phyloP scores from a whole-genome alignment of 2,888 invertebrate species.

The Apoderus coryli region DNA sequence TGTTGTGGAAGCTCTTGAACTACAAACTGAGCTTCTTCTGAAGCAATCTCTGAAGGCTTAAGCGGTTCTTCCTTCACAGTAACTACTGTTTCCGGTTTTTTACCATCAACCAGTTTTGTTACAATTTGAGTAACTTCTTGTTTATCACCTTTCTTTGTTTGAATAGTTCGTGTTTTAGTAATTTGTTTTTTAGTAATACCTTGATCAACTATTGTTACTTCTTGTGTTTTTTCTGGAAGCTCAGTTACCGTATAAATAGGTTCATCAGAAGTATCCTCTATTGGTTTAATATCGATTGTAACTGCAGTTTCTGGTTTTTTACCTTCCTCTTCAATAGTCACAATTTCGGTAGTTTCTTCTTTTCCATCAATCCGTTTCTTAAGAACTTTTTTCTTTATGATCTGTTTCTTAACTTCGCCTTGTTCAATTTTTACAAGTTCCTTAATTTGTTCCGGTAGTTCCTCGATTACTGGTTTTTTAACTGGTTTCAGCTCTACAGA shows the following conservation, averaged over 20 bases:
- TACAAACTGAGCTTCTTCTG: constrained; percentile 10
- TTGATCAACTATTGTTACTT: constrained; percentile 27
- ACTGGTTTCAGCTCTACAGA: constrained; percentile 5
- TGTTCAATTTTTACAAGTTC: constrained; percentile 27
- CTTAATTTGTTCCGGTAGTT: constrained; percentile 20
- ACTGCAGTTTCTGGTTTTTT: constrained; percentile 23
- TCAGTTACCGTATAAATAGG: constrained; percentile 24
- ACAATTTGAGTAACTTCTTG: constrained; percentile 27
- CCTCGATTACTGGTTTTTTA: constrained; percentile 21
- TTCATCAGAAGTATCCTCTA: constrained; percentile 18
- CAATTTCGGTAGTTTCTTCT: constrained; percentile 24
- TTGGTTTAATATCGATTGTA: constrained; percentile 16
- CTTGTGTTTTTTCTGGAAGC: constrained; percentile 21
- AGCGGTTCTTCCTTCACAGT: constrained; percentile 23
- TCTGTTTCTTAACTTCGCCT: constrained; percentile 20
- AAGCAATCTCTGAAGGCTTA: constrained; percentile 14
- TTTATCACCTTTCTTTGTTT: constrained; percentile 28
- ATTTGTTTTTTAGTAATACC: constrained; percentile 22
- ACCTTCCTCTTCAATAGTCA: constrained; percentile 21
- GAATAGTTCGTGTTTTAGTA: constrained; percentile 22
- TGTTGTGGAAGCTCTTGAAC: constrained; percentile 20
- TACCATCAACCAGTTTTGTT: constrained; percentile 21
- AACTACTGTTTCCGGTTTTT: constrained; percentile 21
- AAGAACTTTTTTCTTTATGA: constrained; percentile 14
- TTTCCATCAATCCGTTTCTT: constrained; percentile 13